Evolutionary conservation across 2,113 vertebrate genomes (phyloP).

Genomic region (Charina bottae): DNA sequence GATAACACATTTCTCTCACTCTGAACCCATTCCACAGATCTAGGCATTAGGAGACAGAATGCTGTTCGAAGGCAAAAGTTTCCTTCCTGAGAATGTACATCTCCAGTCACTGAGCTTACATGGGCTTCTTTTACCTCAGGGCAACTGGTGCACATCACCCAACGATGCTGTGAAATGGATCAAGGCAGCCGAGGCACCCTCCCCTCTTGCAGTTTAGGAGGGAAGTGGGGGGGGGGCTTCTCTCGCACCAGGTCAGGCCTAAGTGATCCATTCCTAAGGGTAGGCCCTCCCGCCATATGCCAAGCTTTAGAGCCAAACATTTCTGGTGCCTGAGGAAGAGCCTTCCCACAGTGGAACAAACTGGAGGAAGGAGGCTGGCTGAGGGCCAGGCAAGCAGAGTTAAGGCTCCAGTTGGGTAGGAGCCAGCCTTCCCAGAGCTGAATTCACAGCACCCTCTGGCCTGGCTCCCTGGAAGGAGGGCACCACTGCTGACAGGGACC

Average conservation of each 20-base stretch:
- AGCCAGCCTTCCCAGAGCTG: not conserved
- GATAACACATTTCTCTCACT: not conserved
- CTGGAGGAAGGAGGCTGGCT: conserved; percentile 4
- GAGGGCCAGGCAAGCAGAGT: conserved; percentile 5
- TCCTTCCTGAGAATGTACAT: not conserved
- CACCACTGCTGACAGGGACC: not conserved
- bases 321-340: conserved; percentile 34
- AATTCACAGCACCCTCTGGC: conserved; percentile 30
- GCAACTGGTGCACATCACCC: not conserved
- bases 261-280: conserved; percentile 18
- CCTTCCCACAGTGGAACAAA: conserved; percentile 25
- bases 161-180: not conserved
- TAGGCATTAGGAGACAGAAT: not conserved
- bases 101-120: not conserved
- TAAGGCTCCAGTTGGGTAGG: conserved; percentile 7
- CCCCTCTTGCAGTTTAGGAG: not conserved
- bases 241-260: not conserved
- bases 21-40: not conserved
- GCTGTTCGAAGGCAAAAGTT: not conserved
- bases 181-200: not conserved
- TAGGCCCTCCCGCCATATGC: conserved; percentile 22
- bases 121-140: not conserved
- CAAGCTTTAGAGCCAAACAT: conserved; percentile 25
- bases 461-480: conserved; percentile 3
- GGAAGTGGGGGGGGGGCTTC: not conserved